Percentiles rank a stretch among this genome's conserved stretches.
These are phyloP conservation scores for Nanger granti DNA, from an alignment of 2,113 vertebrate species.

Conservation along the genomic window DNA sequence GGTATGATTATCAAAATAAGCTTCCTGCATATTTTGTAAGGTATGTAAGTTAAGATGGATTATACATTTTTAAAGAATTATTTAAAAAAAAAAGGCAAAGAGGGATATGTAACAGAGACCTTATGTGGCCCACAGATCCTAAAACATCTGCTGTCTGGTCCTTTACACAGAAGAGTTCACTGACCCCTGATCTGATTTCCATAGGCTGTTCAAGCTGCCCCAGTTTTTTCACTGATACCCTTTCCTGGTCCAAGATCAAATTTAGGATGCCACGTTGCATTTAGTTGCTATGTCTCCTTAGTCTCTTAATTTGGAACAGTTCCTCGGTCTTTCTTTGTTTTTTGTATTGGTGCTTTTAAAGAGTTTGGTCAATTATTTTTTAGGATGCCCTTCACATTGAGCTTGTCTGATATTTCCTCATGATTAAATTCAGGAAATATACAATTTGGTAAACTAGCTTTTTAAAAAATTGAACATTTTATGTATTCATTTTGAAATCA, in stretches of 20 bases:
- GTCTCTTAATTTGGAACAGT: neutral
- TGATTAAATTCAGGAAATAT: conserved; percentile 5
- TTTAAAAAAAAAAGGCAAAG: neutral
- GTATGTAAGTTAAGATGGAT: neutral
- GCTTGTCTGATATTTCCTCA: neutral
- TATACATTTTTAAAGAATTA: neutral
- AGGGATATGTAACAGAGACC: neutral
- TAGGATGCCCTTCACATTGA: neutral
- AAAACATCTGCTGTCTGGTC: neutral
- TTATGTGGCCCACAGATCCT: neutral
- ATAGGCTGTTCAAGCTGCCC: neutral
- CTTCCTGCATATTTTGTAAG: neutral
- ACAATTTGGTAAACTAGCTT: conserved; percentile 6
- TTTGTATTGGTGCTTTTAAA: neutral
- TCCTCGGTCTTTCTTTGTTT: neutral
- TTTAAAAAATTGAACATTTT: neutral
- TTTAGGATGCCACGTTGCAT: neutral
- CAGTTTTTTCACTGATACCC: neutral
- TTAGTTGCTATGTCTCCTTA: neutral
- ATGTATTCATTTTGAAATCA: neutral
- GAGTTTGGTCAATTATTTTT: neutral
- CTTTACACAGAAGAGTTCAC: neutral
- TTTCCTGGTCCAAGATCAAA: neutral
- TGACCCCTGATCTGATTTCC: neutral
- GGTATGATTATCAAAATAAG: neutral